Evolutionary conservation across 2,888 invertebrate species (phyloP).

Genomic region (Sericinus montela): DNA sequence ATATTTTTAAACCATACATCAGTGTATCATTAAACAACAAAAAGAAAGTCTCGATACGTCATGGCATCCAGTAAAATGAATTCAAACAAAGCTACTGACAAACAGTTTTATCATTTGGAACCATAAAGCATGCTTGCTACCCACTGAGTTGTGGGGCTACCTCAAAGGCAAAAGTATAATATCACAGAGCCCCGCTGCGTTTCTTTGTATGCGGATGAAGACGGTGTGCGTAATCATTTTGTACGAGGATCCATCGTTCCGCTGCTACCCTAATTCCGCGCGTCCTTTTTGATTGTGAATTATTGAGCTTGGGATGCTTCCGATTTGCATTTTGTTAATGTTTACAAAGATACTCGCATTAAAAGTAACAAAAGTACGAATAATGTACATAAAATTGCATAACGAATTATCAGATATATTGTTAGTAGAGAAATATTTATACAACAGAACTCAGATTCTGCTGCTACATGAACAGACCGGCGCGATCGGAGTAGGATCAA

Average conservation of each 20-base stretch:
- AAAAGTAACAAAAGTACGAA: background rate
- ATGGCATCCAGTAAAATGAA: constrained; percentile 58
- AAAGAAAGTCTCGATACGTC: constrained; percentile 53
- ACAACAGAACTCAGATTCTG: too few species aligned
- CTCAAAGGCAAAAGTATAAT: constrained; percentile 76
- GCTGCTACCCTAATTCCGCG: constrained; percentile 69
- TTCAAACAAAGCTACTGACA: constrained; percentile 71
- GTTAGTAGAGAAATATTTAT: too few species aligned
- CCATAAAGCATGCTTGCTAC: constrained; percentile 75
- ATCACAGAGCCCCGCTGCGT: constrained; percentile 74
- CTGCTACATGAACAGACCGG: too few species aligned
- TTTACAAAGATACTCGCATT: constrained; percentile 39
- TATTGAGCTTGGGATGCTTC: constrained; percentile 70
- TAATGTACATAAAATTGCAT: too few species aligned
- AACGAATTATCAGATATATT: constrained; percentile 19
- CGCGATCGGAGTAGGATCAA: too few species aligned
- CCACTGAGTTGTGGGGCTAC: constrained; percentile 69
- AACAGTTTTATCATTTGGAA: constrained; percentile 78
- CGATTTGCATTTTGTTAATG: constrained; percentile 62
- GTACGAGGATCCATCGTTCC: constrained; percentile 65
- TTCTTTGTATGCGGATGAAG: constrained; percentile 74
- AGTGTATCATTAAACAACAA: constrained; percentile 54
- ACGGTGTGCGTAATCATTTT: constrained; percentile 74
- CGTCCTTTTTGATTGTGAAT: constrained; percentile 73
- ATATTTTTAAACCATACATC: constrained; percentile 31